Evolutionary conservation across 1,140 invertebrate genomes (phyloP), one percentile per base, ranked within the genome.

Genomic region (Atta texana): DNA sequence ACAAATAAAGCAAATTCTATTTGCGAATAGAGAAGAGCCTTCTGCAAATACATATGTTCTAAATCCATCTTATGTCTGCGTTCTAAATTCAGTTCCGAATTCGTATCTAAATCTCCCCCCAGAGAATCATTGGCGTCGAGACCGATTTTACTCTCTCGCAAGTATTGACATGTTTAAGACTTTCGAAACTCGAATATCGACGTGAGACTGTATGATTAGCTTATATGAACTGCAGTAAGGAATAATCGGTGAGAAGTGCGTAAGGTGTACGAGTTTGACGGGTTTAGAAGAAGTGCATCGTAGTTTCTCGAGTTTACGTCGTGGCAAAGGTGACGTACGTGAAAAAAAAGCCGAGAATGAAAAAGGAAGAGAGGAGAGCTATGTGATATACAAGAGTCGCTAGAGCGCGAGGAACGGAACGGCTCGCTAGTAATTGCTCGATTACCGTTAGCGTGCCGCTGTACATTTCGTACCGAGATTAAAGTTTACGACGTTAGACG

Each of bases 341-440:
- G 51, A 55, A 80, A 84, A 74, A 51, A 74, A n/a, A 28, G 1
- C 7, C 28, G 31, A 28, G 8, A 28, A 16, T n/a, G 59, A 39
- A 21, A 80, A n/a, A 31, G 3, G 3, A 3, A 16, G 24, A 82
- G 53, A 75, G 28, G 21, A 74, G 18, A 82, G 69, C 8, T 18
- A 14, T 74, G 69, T 34, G 80, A 84, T 84, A 84, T 84, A 84
- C 44, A 84, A 84, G 69, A 84, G n/a, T 84, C 80, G 80, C 80
- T 74, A 34, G 77, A 81, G 77, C 75, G 88, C 87, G 77, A 89
- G 76, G 64, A 69, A 28, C 24, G 24, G 75, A 44, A 69, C 69
- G 44, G 6, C 66, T 69, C 8, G 66, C 57, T 12, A 24, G 63
- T 89, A 89, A 89, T 89, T 89, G 76, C 88, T 76, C 63, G 88